A percentile compares a stretch with the other conserved stretches of the same genome.
Evolutionary conservation across 2,797 vertebrate species (phyloP).

Genomic region (Myripristis jacobus): DNA sequence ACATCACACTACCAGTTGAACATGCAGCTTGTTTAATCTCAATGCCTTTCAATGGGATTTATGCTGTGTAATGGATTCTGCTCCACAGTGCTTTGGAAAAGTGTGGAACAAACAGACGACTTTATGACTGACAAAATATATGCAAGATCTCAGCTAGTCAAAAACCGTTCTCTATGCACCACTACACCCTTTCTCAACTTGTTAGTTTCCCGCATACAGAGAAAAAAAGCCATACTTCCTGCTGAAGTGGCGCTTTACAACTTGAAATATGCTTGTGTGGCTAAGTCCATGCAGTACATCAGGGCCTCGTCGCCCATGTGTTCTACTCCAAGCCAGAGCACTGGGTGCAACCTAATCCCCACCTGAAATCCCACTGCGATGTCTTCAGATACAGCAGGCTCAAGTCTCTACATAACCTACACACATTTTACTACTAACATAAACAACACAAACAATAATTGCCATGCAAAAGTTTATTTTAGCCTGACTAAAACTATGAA

Average conservation of each 20-base stretch:
- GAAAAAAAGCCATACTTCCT: not conserved
- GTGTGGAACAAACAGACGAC: not conserved
- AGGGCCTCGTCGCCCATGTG: constrained; percentile 11
- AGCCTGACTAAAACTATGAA: constrained; percentile 45
- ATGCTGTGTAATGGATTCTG: not conserved
- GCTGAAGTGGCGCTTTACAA: not conserved
- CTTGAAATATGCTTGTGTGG: not conserved
- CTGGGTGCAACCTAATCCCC: constrained; percentile 11
- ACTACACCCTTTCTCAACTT: not conserved
- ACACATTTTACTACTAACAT: constrained; percentile 21
- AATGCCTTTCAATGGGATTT: not conserved
- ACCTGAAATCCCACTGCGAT: constrained; percentile 10
- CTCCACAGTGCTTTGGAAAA: not conserved
- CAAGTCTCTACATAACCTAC: not conserved
- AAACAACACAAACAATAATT: not conserved
- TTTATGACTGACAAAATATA: not conserved
- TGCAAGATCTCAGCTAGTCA: not conserved
- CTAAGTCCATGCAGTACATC: not conserved
- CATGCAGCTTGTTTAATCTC: not conserved
- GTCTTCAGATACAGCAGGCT: constrained; percentile 1
- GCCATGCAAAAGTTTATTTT: constrained; percentile 14
- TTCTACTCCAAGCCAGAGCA: not conserved
- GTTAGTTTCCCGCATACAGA: not conserved
- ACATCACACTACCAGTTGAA: not conserved
- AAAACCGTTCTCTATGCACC: not conserved